phyloP scores from a whole-genome alignment of 2,113 vertebrate species.

The Catagonus wagneri region DNA sequence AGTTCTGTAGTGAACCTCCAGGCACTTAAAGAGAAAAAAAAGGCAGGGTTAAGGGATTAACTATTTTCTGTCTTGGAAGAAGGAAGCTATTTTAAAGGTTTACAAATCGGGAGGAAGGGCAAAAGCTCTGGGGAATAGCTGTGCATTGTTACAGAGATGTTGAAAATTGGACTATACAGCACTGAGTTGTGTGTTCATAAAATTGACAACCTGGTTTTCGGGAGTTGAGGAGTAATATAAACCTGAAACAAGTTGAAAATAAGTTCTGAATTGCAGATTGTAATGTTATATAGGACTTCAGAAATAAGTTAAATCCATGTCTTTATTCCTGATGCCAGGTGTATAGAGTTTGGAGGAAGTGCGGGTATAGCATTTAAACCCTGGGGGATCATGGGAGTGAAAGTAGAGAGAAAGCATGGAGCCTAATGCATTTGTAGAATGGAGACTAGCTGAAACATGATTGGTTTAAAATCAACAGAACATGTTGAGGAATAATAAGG shows the following conservation, averaged over 20 bases:
- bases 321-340: not conserved
- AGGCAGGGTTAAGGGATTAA: not conserved
- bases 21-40: not conserved
- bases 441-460: not conserved
- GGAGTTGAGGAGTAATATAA: not conserved
- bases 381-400: not conserved
- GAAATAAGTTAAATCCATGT: not conserved
- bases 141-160: not conserved
- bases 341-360: not conserved
- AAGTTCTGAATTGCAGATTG: constrained; percentile 13
- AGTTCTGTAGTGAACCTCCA: not conserved
- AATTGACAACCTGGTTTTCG: not conserved
- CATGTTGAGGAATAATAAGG: not conserved
- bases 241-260: constrained; percentile 22
- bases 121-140: not conserved
- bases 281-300: not conserved
- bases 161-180: not conserved
- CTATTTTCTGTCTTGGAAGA: not conserved
- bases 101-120: not conserved
- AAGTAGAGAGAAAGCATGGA: not conserved
- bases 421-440: not conserved
- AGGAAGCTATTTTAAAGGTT: not conserved
- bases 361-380: not conserved
- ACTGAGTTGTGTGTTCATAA: not conserved
- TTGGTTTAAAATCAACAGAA: not conserved